Conservation (phyloP, 2,888 invertebrate genomes). For the Mycalesis mineus region DNA sequence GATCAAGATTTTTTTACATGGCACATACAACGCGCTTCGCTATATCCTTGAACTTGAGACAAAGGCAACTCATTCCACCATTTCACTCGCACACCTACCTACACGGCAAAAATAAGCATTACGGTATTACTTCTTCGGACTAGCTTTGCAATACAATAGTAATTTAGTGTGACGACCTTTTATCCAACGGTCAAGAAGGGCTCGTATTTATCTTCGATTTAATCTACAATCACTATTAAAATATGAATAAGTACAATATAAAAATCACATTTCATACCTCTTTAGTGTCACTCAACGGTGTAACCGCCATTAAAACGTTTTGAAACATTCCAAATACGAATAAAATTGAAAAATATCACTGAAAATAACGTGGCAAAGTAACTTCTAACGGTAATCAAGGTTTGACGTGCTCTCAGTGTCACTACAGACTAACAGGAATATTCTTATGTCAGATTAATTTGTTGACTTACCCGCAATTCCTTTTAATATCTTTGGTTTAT, state of each 20-base stretch:
- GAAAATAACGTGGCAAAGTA: constrained; percentile 14
- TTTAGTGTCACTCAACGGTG: constrained; percentile 44
- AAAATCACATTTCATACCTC: constrained; percentile 42
- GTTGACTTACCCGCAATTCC: neutral
- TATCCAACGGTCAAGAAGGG: no score
- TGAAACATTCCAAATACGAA: constrained; percentile 44
- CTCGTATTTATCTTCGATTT: no score
- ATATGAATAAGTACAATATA: neutral
- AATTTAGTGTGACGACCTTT: no score
- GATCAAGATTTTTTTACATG: no score
- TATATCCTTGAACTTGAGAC: no score
- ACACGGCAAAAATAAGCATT: no score
- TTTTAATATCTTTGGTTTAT: neutral
- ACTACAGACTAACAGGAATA: neutral
- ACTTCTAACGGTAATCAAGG: constrained; percentile 15
- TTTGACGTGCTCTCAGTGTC: neutral
- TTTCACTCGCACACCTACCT: no score
- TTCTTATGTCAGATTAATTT: neutral
- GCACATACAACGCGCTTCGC: no score
- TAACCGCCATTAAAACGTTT: constrained; percentile 43
- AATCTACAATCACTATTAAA: neutral
- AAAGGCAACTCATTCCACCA: no score
- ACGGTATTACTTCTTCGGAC: no score
- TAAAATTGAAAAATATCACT: constrained; percentile 3
- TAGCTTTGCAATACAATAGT: no score